A percentile compares a stretch with the other conserved stretches of the same genome.
Evolutionary conservation across 23 tunicate species (phyloP).

Genomic region (Ciona savignyi): DNA sequence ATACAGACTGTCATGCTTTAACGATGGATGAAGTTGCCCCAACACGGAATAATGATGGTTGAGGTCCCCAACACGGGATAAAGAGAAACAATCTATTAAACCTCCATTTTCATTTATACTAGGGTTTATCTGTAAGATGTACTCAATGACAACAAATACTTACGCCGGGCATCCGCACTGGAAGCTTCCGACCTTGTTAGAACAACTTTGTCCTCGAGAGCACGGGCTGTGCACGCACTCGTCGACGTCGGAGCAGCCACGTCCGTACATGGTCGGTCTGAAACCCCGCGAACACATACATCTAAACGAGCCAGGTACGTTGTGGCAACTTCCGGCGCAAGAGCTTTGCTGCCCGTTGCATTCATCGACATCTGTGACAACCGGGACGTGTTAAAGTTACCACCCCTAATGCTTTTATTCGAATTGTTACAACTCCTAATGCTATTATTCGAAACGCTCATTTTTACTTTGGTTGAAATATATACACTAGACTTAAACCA

Average conservation of each 20-base stretch:
- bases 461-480: neutral
- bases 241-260: constrained; percentile 78
- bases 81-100: no score
- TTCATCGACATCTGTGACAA: constrained; percentile 59
- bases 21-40: no score
- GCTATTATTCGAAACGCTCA: neutral
- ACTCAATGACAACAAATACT: neutral
- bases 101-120: no score
- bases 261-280: constrained; percentile 27
- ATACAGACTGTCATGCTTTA: no score
- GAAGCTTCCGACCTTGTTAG: constrained; percentile 59
- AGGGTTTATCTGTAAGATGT: no score
- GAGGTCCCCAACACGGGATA: no score
- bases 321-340: constrained; percentile 57
- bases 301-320: constrained; percentile 68
- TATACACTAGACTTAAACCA: neutral
- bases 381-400: no score
- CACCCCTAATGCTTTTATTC: no score
- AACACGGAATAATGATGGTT: no score
- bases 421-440: neutral
- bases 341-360: constrained; percentile 26
- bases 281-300: constrained; percentile 69
- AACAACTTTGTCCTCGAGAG: constrained; percentile 52
- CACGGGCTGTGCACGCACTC: constrained; percentile 89
- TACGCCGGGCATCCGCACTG: constrained; percentile 82